Evolutionary conservation across 1,140 invertebrate genomes (phyloP).

Genomic region (Scaptomyza graminum): DNA sequence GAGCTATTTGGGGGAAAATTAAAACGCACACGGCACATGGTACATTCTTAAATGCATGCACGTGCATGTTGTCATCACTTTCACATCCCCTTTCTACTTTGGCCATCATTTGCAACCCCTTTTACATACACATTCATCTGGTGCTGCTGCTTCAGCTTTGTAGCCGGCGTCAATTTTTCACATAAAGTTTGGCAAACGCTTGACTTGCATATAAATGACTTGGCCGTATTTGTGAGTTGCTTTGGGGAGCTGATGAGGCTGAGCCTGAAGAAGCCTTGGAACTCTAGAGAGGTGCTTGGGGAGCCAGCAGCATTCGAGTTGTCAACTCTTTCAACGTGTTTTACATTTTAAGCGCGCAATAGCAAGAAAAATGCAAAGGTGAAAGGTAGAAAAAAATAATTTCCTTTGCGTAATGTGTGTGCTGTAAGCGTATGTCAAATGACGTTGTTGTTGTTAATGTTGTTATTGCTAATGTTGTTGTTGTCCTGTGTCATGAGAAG

Average conservation of each 20-base stretch:
- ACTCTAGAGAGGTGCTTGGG: conserved; percentile 19
- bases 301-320: conserved; percentile 59
- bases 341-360: conserved; percentile 64
- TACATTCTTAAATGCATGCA: conserved; percentile 74
- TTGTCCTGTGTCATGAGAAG: conserved; percentile 7
- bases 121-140: conserved; percentile 10
- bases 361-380: conserved; percentile 46
- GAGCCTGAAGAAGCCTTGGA: conserved; percentile 35
- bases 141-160: conserved; percentile 38
- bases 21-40: conserved; percentile 70
- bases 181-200: conserved; percentile 80
- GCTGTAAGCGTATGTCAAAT: conserved; percentile 28
- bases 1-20: conserved; percentile 74
- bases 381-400: conserved; percentile 63
- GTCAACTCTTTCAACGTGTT: conserved; percentile 81
- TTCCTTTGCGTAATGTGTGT: conserved; percentile 71
- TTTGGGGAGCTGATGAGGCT: conserved; percentile 4
- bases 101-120: not conserved
- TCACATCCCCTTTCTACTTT: not conserved
- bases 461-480: conserved; percentile 21
- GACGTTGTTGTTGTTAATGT: conserved; percentile 17
- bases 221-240: conserved; percentile 47
- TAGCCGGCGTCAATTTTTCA: conserved; percentile 76
- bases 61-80: conserved; percentile 65
- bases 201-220: conserved; percentile 82